Conservation (phyloP, 2,888 invertebrate genomes). For the Nemoura dubitans region DNA sequence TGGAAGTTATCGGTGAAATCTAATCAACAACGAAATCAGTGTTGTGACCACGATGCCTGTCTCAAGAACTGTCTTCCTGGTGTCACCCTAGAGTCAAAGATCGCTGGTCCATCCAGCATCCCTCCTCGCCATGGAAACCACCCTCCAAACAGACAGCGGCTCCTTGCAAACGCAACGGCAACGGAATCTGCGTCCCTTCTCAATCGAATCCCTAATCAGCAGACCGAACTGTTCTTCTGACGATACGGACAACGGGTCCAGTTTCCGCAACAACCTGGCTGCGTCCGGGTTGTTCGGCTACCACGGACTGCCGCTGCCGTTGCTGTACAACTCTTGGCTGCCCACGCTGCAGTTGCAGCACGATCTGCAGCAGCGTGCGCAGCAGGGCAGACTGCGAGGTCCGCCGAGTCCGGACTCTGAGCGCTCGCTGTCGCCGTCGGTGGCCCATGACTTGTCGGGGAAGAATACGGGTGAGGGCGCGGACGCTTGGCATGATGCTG, state of each 20-base stretch:
- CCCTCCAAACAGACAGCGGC: not conserved
- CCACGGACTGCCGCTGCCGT: slow-evolving; percentile 45
- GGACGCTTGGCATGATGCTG: not conserved
- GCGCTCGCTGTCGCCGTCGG: slow-evolving; percentile 45
- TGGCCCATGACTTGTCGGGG: slow-evolving; percentile 45
- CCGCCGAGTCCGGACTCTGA: slow-evolving; percentile 47
- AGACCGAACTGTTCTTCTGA: not conserved
- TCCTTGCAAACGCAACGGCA: slow-evolving; percentile 14
- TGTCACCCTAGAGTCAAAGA: too few relatives aligned
- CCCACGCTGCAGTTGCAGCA: slow-evolving; percentile 41
- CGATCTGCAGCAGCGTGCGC: slow-evolving; percentile 32
- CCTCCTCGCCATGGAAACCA: not conserved
- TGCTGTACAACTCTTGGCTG: slow-evolving; percentile 48
- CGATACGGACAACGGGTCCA: not conserved
- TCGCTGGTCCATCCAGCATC: too few relatives aligned
- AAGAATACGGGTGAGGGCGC: slow-evolving; percentile 27
- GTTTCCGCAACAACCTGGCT: slow-evolving; percentile 39
- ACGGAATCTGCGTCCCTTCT: slow-evolving; percentile 44
- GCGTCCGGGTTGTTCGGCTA: slow-evolving; percentile 41
- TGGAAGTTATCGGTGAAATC: too few relatives aligned
- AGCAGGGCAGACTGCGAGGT: slow-evolving; percentile 19
- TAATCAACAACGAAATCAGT: not conserved
- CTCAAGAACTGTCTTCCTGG: not conserved
- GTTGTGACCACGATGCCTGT: not conserved
- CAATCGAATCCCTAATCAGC: slow-evolving; percentile 46